Base-by-base conservation (phyloP, 1,140 invertebrate genomes). In the Apis florea region DNA sequence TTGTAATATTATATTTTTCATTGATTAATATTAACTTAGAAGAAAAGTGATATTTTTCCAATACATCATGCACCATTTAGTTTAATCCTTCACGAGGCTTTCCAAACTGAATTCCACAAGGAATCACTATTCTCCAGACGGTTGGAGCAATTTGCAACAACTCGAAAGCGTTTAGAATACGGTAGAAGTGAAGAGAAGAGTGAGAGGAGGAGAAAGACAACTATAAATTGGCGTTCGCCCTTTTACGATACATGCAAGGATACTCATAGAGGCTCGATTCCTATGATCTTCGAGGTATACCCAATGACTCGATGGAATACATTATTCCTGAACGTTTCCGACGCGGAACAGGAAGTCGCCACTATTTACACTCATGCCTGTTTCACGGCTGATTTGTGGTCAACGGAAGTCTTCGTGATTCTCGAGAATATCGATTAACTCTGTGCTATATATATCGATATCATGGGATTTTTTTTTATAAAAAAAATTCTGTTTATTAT, bases 51-150 rank as follows among this genome's bases (percentile, higher is more conserved):
- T 12, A 13, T 12, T 54, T 15, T 31, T 51, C 19, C 51, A 21
- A 70, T 63, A 31, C 17, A 8, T 26, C 10, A 63, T 63, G 17
- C 10, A 10, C 2, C 24, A 1, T 4, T 9, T 2, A 17, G 26
- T 63, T 63, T 63, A 63, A 63, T 31, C 61, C 61, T 31, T 9
- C 24, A 8, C 59, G 13, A 2, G 59, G 17, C 15, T 31, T 15
- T 1, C 15, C 24, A 9, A 9, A 5, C 26, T 24, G 15, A 63
- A 15, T 2, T 17, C 8, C 1, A 17, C 61, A 26, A 31, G 26
- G 61, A 63, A 63, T 63, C 61, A 31, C 15, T 63, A 63, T 63
- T 63, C 61, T 63, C 61, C 26, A 19, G 61, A 19, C 61, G 31
- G 26, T 2, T 31, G 10, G 9, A 31, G 61, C 61, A 63, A 63